Base-by-base conservation (phyloP, 2,113 vertebrate genomes). In the Ascaphus truei region DNA sequence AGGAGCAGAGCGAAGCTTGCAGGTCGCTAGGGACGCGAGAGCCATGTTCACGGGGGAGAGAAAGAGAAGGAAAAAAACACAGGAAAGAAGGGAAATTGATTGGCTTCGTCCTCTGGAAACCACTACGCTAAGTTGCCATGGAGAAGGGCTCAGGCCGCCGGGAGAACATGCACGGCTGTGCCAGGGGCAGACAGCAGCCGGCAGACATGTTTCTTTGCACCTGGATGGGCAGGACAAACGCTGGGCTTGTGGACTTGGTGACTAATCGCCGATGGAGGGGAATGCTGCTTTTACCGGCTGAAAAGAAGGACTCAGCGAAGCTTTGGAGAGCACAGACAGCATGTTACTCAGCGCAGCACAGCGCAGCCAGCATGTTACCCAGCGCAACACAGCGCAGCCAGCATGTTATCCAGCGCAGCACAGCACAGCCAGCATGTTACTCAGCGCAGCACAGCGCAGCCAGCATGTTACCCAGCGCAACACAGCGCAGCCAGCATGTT, bases 71-170 rank as follows among this genome's bases (percentile, higher is more conserved):
- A 69, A 73, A 75, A 66, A 72, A 73, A n/a, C n/a, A n/a, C n/a
- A 65, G 58, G n/a, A 51, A 37, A 47, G 53, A 31, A 7, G 72
- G 75, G 74, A 77, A 80, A 75, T 39, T 8, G 77, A 74, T 81
- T 78, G 69, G 73, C 37, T 36, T 34, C 26, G 27, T 41, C 75
- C 65, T 50, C 74, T 76, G 76, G 81, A 81, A 68, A 82, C 78
- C 29, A 7, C 72, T 75, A 72, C 47, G 76, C 77, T 71, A 80
- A 83, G 86, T 73, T 89, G 81, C 86, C 83, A 84, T 82, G 81
- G 87, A 86, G 85, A 87, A 76, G 76, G 73, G 81, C 77, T 77
- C 74, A 73, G 78, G 74, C 73, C 62, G 74, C 79, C 36, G 73
- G 77, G 7, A 7, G 55, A 73, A 73, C 72, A 74, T 0, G 1